Conservation (phyloP, 2,888 invertebrate genomes). For the Heliconius ethilla region DNA sequence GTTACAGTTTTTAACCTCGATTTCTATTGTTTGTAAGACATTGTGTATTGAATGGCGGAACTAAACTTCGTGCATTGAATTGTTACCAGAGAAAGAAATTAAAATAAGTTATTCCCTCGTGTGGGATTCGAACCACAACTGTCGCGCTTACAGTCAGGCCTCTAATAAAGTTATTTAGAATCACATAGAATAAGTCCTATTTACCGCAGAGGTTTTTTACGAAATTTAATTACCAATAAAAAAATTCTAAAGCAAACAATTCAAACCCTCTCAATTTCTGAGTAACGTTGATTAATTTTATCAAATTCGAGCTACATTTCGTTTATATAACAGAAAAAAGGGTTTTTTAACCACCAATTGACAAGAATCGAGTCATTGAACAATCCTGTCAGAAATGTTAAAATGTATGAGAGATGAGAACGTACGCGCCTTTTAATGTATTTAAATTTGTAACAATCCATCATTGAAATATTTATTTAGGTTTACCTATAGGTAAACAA, state of each 20-base stretch:
- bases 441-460: neutral
- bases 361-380: conserved; percentile 3
- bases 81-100: no score
- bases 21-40: no score
- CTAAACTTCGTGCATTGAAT: no score
- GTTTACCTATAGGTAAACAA: neutral
- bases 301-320: neutral
- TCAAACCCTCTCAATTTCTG: conserved; percentile 1
- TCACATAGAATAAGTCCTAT: no score
- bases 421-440: neutral
- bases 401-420: conserved; percentile 3
- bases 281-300: conserved; percentile 1
- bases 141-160: no score
- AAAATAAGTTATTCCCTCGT: no score
- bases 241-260: neutral
- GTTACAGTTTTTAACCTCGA: no score
- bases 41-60: no score
- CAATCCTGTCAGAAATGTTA: conserved; percentile 18
- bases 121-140: no score
- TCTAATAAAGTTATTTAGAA: no score
- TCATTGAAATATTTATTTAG: neutral
- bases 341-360: neutral
- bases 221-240: no score
- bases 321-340: neutral
- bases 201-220: no score